phyloP scores from a whole-genome alignment of 2,797 vertebrate species.

The Silurus lanzhouensis region DNA sequence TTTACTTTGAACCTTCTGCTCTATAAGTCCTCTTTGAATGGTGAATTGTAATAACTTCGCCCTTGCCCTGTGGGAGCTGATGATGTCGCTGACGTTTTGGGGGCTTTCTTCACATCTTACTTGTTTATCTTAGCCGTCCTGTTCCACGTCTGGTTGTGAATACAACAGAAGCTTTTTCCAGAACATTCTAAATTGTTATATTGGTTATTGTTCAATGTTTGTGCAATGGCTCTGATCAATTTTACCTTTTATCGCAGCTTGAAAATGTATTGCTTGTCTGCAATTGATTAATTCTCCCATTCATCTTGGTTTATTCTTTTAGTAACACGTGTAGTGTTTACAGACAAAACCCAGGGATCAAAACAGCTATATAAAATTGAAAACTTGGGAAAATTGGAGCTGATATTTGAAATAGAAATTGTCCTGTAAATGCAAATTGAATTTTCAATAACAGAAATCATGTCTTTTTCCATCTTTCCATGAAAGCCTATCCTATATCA shows the following conservation, averaged over 20 bases:
- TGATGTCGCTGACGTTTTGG: background rate
- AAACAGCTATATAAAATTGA: background rate
- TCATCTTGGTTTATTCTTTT: background rate
- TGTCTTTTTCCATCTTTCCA: background rate
- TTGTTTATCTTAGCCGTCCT: background rate
- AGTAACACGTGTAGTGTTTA: background rate
- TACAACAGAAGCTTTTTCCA: background rate
- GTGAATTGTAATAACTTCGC: background rate
- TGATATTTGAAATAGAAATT: background rate
- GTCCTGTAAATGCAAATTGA: background rate
- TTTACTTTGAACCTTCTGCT: background rate
- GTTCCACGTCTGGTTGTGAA: background rate
- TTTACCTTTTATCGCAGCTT: background rate
- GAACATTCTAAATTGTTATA: background rate
- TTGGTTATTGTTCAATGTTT: background rate
- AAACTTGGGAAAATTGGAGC: background rate
- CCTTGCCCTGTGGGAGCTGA: background rate
- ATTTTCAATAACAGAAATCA: background rate
- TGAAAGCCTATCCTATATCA: too few species aligned
- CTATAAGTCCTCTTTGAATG: background rate
- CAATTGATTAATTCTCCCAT: background rate
- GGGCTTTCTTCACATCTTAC: background rate
- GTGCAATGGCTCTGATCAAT: background rate
- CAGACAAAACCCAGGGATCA: background rate
- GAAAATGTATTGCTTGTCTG: background rate